A percentile compares a stretch with the other conserved stretches of the same genome.
Conservation (phyloP, 37 sponge, comb jelly and placozoan species). For the Diacarnus erythraeanus region DNA sequence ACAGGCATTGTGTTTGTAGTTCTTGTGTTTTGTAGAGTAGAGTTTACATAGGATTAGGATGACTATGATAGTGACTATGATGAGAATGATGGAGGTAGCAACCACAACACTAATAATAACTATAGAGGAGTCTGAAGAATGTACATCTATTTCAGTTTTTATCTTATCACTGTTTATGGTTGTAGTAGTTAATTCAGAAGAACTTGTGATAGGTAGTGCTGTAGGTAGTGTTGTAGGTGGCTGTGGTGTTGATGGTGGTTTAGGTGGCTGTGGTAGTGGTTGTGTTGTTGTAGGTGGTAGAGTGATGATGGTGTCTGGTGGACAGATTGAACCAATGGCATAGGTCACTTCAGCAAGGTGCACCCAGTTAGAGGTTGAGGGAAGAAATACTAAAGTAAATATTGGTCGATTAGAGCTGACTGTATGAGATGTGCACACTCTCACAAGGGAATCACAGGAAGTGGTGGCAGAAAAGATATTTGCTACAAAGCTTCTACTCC, state of each 20-base stretch:
- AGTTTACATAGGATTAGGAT: not conserved
- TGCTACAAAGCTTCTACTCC: too few relatives aligned
- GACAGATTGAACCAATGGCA: not conserved
- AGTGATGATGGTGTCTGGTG: not conserved
- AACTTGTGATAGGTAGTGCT: not conserved
- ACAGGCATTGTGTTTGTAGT: too few relatives aligned
- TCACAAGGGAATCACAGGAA: not conserved
- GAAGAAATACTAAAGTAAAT: not conserved
- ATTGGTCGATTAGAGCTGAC: not conserved
- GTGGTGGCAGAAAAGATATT: not conserved
- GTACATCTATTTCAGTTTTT: too few relatives aligned
- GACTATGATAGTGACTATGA: not conserved
- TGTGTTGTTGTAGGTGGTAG: not conserved
- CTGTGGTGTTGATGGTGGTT: not conserved
- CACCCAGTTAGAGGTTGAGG: slow-evolving; percentile 1
- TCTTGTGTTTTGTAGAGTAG: not conserved
- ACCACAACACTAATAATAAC: not conserved
- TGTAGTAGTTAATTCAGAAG: too few relatives aligned
- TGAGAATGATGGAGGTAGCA: not conserved
- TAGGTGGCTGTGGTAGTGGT: not conserved
- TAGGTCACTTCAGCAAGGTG: slow-evolving; percentile 3
- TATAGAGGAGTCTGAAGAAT: too few relatives aligned
- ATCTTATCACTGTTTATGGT: too few relatives aligned
- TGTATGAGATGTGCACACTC: not conserved
- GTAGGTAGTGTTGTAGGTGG: not conserved